Conservation (phyloP, 2,888 invertebrate genomes). For the Cosmia trapezina region DNA sequence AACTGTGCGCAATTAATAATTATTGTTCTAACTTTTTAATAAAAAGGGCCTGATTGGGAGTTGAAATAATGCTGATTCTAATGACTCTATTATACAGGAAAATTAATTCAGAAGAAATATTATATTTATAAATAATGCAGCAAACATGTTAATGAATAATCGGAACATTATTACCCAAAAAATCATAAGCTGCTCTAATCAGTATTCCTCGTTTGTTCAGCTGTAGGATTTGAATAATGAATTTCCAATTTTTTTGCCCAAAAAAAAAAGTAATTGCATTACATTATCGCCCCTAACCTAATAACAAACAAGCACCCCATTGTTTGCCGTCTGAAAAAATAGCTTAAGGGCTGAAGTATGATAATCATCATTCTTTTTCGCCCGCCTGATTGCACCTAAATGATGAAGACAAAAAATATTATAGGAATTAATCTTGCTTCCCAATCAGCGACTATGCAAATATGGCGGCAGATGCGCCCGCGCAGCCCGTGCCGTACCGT, state of each 20-base stretch:
- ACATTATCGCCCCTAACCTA: slow-evolving; percentile 90
- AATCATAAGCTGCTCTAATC: slow-evolving; percentile 75
- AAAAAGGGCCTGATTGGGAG: slow-evolving; percentile 29
- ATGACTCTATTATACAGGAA: slow-evolving; percentile 11
- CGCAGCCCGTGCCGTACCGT: slow-evolving; percentile 80
- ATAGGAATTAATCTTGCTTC: slow-evolving; percentile 87
- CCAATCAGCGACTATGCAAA: slow-evolving; percentile 89
- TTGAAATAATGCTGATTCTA: slow-evolving; percentile 26
- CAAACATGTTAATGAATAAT: slow-evolving; percentile 35
- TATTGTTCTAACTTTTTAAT: slow-evolving; percentile 50
- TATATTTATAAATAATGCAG: slow-evolving; percentile 39
- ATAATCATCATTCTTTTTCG: slow-evolving; percentile 88
- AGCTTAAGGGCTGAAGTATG: slow-evolving; percentile 90
- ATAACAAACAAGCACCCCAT: slow-evolving; percentile 89
- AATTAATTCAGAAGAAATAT: slow-evolving; percentile 10
- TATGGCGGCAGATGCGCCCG: slow-evolving; percentile 84
- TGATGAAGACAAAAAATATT: slow-evolving; percentile 90
- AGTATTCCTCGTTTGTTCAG: slow-evolving; percentile 85
- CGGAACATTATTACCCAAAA: slow-evolving; percentile 64
- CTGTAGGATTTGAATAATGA: slow-evolving; percentile 89
- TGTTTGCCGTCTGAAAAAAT: slow-evolving; percentile 89
- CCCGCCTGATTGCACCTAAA: slow-evolving; percentile 88
- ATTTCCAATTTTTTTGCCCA: slow-evolving; percentile 79
- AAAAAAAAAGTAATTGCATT: slow-evolving; percentile 89
- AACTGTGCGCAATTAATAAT: slow-evolving; percentile 52